Evolutionary conservation across 30 jellyfish, hydroid and myxozoan genomes (phyloP).

Genomic region (Catostylus mosaicus): DNA sequence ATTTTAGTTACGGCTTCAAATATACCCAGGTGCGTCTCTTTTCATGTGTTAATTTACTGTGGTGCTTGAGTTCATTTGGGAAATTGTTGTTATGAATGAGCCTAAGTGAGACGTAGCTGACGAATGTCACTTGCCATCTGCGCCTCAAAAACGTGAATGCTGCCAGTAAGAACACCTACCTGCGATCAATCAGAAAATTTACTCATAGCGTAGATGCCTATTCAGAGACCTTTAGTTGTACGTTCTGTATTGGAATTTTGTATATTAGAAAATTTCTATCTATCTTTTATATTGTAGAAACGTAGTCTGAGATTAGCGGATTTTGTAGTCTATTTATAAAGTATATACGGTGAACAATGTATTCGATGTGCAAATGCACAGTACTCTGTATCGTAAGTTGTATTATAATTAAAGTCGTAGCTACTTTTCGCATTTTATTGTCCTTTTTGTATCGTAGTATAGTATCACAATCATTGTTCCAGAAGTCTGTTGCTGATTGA

Average conservation of each 20-base stretch:
- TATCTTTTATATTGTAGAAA: not conserved
- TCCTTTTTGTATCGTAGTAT: not conserved
- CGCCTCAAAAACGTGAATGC: too few relatives aligned
- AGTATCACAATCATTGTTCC: not conserved
- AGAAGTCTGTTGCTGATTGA: too few relatives aligned
- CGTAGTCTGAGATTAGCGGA: not conserved
- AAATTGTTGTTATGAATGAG: too few relatives aligned
- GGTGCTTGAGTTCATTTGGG: too few relatives aligned
- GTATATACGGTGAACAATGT: slow-evolving; percentile 15
- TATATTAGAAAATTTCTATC: not conserved
- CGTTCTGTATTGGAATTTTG: not conserved
- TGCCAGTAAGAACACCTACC: too few relatives aligned
- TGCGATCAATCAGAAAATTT: too few relatives aligned
- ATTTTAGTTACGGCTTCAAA: too few relatives aligned
- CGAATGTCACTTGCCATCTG: too few relatives aligned
- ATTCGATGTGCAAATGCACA: slow-evolving; percentile 39
- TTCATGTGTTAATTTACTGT: too few relatives aligned
- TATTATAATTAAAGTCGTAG: not conserved
- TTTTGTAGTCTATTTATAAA: slow-evolving; percentile 35
- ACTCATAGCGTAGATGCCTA: too few relatives aligned
- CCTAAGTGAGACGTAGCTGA: too few relatives aligned
- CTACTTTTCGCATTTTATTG: not conserved
- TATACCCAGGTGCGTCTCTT: too few relatives aligned
- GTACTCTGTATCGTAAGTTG: not conserved
- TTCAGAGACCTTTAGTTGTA: not conserved